Evolutionary conservation across 2,888 invertebrate species (phyloP).

Genomic region (Conus canariensis): DNA sequence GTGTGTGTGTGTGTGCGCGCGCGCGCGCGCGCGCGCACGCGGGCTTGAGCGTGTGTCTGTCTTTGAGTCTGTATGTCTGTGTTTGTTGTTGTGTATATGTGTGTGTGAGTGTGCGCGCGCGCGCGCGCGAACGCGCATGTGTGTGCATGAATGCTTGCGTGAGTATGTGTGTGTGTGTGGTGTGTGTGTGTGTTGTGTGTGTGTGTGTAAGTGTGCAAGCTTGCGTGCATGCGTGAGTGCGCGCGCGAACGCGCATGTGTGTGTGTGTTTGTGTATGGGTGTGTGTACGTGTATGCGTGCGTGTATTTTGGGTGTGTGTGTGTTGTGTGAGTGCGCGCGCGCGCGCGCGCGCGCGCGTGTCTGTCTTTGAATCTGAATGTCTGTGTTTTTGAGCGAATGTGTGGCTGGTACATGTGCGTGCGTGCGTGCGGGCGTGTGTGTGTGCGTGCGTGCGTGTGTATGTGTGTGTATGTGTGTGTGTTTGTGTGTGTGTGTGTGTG

Average conservation of each 20-base stretch:
- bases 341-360: not conserved
- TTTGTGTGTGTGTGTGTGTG: not conserved
- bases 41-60: not conserved
- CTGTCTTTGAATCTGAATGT: not conserved
- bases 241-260: not conserved
- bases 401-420: not conserved
- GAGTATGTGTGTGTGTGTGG: not conserved
- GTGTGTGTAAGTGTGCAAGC: not conserved
- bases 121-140: not conserved
- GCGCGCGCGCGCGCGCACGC: no score
- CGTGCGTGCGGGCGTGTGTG: not conserved
- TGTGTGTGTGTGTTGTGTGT: conserved; percentile 4
- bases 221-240: not conserved
- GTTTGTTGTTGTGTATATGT: conserved; percentile 15
- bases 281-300: not conserved
- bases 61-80: not conserved
- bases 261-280: not conserved
- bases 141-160: not conserved
- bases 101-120: conserved; percentile 11
- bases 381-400: not conserved
- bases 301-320: not conserved
- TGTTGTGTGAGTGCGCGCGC: not conserved
- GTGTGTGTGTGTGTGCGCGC: no score
- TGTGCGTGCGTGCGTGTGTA: not conserved
- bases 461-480: conserved; percentile 9